Percentiles rank a stretch among this genome's conserved stretches.
Conservation (phyloP, 2,888 invertebrate species). For the Epiperipatus broadwayi region DNA sequence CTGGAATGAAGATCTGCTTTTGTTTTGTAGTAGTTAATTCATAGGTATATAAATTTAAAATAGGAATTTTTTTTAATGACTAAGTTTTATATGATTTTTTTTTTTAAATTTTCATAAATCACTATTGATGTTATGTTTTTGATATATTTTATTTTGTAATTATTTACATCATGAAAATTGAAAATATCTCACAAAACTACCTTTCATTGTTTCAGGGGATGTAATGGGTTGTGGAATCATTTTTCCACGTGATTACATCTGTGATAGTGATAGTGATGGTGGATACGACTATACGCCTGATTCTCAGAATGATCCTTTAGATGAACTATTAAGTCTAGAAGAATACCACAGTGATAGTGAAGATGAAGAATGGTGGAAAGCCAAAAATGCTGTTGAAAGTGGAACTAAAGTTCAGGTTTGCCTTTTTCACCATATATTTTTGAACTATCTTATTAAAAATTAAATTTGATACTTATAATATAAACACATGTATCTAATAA, state of each 20-base stretch:
- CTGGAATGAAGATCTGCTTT: no score
- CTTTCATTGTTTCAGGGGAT: conserved; percentile 26
- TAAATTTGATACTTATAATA: no score
- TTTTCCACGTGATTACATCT: conserved; percentile 29
- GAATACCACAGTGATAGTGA: conserved; percentile 24
- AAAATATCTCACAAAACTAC: not conserved
- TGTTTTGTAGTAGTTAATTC: no score
- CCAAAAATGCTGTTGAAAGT: conserved; percentile 21
- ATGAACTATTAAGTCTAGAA: conserved; percentile 21
- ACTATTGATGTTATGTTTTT: not conserved
- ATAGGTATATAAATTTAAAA: no score
- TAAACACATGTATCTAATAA: no score
- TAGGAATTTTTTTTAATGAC: no score
- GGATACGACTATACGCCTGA: conserved; percentile 19
- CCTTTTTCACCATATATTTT: not conserved
- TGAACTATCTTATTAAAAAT: not conserved
- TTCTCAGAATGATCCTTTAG: conserved; percentile 19
- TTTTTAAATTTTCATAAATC: not conserved
- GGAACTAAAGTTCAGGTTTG: conserved; percentile 27
- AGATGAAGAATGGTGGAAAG: conserved; percentile 30
- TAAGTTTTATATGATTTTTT: no score
- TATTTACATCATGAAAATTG: not conserved
- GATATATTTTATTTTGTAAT: not conserved
- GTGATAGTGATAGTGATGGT: conserved; percentile 20
- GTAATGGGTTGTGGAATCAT: conserved; percentile 37